Evolutionary conservation across 2,113 vertebrate genomes (phyloP).

Genomic region (Malurus cyaneus): DNA sequence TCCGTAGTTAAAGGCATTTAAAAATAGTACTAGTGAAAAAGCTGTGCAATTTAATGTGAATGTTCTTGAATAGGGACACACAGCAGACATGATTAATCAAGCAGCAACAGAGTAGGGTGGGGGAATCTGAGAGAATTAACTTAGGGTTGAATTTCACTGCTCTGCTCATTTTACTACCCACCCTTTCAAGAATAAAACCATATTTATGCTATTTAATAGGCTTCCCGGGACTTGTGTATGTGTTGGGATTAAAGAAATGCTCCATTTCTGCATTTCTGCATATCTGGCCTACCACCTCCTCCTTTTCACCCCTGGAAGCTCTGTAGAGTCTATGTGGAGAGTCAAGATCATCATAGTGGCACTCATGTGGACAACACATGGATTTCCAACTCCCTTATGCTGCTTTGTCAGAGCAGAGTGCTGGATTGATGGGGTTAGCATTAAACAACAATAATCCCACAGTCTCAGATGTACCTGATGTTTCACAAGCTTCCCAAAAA

Average conservation of each 20-base stretch:
- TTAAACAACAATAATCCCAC: not conserved
- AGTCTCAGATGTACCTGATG: not conserved
- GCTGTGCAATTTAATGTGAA: not conserved
- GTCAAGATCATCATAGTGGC: not conserved
- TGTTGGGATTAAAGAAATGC: not conserved
- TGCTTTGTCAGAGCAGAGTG: not conserved
- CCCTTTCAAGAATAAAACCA: not conserved
- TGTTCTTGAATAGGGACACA: not conserved
- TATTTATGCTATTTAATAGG: not conserved
- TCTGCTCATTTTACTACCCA: not conserved
- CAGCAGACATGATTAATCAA: not conserved
- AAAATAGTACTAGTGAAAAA: not conserved
- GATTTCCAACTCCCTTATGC: not conserved
- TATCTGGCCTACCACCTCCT: not conserved
- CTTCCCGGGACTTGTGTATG: not conserved
- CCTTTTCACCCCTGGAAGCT: not conserved
- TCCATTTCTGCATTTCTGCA: not conserved
- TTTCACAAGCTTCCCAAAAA: not conserved
- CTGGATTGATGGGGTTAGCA: not conserved
- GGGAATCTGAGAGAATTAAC: not conserved
- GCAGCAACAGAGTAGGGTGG: not conserved
- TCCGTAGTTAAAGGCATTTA: not conserved
- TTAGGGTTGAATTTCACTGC: not conserved
- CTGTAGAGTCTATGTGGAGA: not conserved
- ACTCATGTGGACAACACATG: fast-evolving